phyloP scores from a whole-genome alignment of 2,888 invertebrate genomes.

The Drosophila seclusa region DNA sequence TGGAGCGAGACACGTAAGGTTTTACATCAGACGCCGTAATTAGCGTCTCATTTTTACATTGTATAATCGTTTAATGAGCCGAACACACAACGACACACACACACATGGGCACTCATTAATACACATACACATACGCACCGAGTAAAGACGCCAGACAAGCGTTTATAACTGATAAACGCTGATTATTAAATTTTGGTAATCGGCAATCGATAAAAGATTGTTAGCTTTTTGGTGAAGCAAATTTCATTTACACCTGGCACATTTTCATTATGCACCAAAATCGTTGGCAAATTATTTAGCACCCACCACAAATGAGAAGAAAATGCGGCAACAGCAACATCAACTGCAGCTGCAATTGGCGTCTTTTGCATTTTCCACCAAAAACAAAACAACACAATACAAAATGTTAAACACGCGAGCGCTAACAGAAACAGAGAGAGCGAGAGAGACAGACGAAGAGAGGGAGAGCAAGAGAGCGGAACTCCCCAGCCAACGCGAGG shows the following conservation, averaged over 20 bases:
- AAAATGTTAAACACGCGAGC: conserved; percentile 34
- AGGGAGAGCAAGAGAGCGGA: conserved; percentile 46
- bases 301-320: conserved; percentile 52
- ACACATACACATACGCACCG: not conserved
- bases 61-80: conserved; percentile 68
- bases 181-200: conserved; percentile 15
- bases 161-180: conserved; percentile 60
- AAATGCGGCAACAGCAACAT: conserved; percentile 30
- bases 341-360: conserved; percentile 54
- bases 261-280: conserved; percentile 42
- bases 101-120: not conserved
- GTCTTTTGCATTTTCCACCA: conserved; percentile 63
- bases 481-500: conserved; percentile 59
- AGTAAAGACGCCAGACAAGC: conserved; percentile 55
- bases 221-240: conserved; percentile 13
- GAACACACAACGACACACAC: conserved; percentile 21
- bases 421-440: conserved; percentile 15
- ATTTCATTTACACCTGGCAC: conserved; percentile 55
- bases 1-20: conserved; percentile 41
- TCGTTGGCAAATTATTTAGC: conserved; percentile 52
- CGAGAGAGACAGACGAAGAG: not conserved
- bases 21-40: conserved; percentile 52
- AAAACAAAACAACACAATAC: conserved; percentile 47
- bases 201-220: conserved; percentile 52
- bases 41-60: conserved; percentile 55